Evolutionary conservation across 2,113 vertebrate species (phyloP).

Genomic region (Sturnira hondurensis): DNA sequence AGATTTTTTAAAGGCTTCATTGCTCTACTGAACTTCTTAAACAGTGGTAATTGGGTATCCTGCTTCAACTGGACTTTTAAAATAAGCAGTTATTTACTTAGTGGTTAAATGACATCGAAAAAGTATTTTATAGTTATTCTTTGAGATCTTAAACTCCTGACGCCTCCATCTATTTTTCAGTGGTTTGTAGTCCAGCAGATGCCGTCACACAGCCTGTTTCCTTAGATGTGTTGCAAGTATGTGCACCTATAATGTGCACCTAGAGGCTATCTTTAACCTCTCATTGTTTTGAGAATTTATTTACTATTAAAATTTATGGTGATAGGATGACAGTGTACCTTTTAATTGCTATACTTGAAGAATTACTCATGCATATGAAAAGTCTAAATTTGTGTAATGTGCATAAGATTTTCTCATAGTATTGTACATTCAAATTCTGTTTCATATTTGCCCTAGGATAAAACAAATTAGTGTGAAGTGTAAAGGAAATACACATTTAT

Average conservation of each 20-base stretch:
- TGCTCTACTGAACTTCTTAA: neutral
- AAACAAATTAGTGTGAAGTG: neutral
- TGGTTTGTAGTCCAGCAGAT: neutral
- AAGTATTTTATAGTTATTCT: slow-evolving; percentile 4
- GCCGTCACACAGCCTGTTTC: neutral
- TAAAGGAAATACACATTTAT: neutral
- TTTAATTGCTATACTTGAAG: neutral
- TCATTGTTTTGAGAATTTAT: neutral
- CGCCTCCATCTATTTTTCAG: neutral
- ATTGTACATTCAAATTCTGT: neutral
- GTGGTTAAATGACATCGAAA: neutral
- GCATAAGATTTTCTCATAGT: neutral
- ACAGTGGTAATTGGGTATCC: neutral
- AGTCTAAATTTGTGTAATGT: neutral
- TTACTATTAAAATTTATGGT: neutral
- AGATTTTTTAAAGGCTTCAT: slow-evolving; percentile 16
- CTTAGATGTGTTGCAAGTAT: neutral
- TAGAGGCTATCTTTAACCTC: neutral
- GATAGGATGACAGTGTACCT: neutral
- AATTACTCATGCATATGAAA: neutral
- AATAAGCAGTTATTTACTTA: neutral
- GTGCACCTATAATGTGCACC: neutral
- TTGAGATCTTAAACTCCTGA: neutral
- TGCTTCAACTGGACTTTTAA: slow-evolving; percentile 17
- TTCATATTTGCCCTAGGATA: neutral